Evolutionary conservation across 92 coral and sea anemone genomes (phyloP), one percentile per base, ranked within the genome.

Genomic region (Paragorgia papillata): DNA sequence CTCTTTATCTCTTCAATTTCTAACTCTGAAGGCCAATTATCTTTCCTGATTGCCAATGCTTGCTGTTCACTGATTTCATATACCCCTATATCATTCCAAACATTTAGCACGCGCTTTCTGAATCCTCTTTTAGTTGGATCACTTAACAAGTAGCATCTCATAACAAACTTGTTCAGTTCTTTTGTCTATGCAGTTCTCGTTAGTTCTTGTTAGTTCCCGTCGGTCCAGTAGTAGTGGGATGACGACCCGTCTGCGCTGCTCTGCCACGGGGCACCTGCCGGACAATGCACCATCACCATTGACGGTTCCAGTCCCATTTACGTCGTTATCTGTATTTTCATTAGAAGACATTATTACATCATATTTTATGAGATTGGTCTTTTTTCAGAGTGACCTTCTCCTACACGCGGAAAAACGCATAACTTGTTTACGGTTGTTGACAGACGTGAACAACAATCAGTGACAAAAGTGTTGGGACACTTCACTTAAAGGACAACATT

Each of bases 21-120:
- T 24, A 24, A 4, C 9, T 61, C 6, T 9, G 68, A 61, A 4
- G 24, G 31, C 68, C 68, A 24, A 19, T 37, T 31, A 17, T 64
- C 24, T 32, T 7, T 64, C 26, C 30, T 64, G 30, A 64, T 64
- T 7, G 71, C 71, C 20, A 26, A 1, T 6, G 24, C 51, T 33
- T 64, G 71, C 25, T 64, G 71, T 51, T 26, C 71, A 27, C 21
- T 8, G 18, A 33, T 3, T 18, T 64, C 15, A 44, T 27, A 64
- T 2, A 64, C 71, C 30, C 71, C 71, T 2, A 64, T 64, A 27
- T 64, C 71, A 2, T 64, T 64, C 71, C 71, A 64, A 44, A 64
- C 44, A 30, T 64, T 64, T 8, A 27, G 20, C 7, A 64, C 30
- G 9, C 71, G 12, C 18, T 64, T 64, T 19, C 71, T 64, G 18